Evolutionary conservation across 2,113 vertebrate species (phyloP).

Genomic region (Oxyruncus cristatus): DNA sequence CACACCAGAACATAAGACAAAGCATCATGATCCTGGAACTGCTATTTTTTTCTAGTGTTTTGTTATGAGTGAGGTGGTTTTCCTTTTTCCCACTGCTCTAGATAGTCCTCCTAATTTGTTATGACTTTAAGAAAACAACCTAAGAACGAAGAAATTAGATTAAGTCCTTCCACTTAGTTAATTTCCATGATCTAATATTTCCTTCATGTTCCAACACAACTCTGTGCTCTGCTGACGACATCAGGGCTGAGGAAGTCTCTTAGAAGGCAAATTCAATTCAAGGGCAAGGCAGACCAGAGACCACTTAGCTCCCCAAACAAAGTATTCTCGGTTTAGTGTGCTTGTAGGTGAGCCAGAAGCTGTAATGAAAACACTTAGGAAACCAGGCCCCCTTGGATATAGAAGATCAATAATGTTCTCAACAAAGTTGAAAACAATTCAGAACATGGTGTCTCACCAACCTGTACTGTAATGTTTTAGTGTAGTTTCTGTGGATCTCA

Average conservation of each 20-base stretch:
- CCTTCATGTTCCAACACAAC: slow-evolving; percentile 20
- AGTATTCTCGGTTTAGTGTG: not conserved
- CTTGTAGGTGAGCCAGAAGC: slow-evolving; percentile 8
- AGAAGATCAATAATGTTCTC: slow-evolving; percentile 28
- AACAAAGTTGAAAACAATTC: not conserved
- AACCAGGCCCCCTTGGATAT: not conserved
- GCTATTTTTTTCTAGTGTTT: not conserved
- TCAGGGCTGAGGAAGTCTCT: slow-evolving; percentile 1
- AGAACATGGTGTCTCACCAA: not conserved
- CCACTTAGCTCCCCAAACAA: not conserved
- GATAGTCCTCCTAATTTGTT: not conserved
- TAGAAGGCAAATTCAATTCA: not conserved
- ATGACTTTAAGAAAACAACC: not conserved
- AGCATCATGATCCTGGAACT: not conserved
- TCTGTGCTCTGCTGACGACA: not conserved
- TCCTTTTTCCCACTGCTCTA: not conserved
- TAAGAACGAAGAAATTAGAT: not conserved
- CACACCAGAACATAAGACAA: not conserved
- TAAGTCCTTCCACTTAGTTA: not conserved
- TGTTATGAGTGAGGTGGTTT: not conserved
- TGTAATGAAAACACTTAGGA: not conserved
- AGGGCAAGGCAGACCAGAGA: slow-evolving; percentile 5
- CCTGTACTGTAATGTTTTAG: not conserved
- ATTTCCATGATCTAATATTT: slow-evolving; percentile 49
- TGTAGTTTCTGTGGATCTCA: not conserved